Base-by-base conservation (phyloP, 2,888 invertebrate genomes). In the Halictus ligatus region DNA sequence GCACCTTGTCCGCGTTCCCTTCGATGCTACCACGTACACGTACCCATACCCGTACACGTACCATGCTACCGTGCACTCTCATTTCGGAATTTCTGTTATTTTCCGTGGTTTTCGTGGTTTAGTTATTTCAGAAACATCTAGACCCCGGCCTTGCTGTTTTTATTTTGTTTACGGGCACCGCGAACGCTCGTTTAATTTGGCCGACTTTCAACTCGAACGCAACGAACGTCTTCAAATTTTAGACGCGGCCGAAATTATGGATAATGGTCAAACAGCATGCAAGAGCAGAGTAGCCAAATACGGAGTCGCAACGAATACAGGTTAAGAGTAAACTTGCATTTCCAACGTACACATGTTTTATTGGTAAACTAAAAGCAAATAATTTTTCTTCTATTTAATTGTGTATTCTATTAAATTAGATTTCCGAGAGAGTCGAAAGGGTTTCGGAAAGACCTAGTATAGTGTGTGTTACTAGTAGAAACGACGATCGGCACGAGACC, bases 21-120 rank as follows among this genome's bases (percentile, higher is more conserved):
- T 76, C 76, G 54, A 54, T 48, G 25, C 48, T 71, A 73, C 46
- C 29, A 3, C 10, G 40, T 54, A 75, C 40, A 8, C 35, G 35
- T 35, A n/a, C n/a, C n/a, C n/a, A n/a, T n/a, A n/a, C n/a, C n/a
- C 10, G 40, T 54, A 75, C 40, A 8, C 35, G 35, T 35, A 35
- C 8, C 6, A 3, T 8, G 8, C 8, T 35, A 67, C 50, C 71
- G 71, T 40, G 48, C 75, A 64, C 29, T 80, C 48, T 76, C 73
- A 67, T 58, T 76, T 54, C 54, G 15, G 18, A 15, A 67, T 78
- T 81, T 84, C 81, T 43, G 81, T 74, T 82, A 82, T 78, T 74
- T 78, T n/a, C 78, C n/a, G 50, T n/a, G 60, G 60, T 29, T 83
- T 43, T 60, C 43, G 81, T 72, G 50, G 48, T 50, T 81, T 50